phyloP scores from a whole-genome alignment of 53 echinoderm and acorn worm species.

The Hippasteria phrygiana region DNA sequence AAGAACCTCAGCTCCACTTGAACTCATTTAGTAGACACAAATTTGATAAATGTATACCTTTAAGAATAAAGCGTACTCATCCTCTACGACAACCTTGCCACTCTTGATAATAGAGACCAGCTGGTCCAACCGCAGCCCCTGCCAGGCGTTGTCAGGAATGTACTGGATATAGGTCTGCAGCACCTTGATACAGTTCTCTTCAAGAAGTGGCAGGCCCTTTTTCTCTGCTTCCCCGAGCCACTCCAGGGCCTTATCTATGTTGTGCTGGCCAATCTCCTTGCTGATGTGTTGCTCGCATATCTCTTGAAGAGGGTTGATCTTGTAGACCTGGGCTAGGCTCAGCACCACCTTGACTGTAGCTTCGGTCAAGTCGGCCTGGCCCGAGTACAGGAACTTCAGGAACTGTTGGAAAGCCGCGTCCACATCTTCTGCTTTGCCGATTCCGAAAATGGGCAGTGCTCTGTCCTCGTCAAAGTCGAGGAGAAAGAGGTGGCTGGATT shows the following conservation, averaged over 20 bases:
- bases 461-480: constrained; percentile 16
- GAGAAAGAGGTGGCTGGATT: constrained; percentile 9
- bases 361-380: constrained; percentile 24
- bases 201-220: not conserved
- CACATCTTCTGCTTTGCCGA: not conserved
- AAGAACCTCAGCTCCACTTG: too few species aligned
- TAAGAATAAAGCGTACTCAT: constrained; percentile 30
- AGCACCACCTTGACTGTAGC: constrained; percentile 15
- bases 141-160: constrained; percentile 39
- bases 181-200: constrained; percentile 49
- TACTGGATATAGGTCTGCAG: constrained; percentile 46
- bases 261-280: constrained; percentile 45
- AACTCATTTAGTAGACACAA: too few species aligned
- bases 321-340: constrained; percentile 39
- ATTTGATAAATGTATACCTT: constrained; percentile 19
- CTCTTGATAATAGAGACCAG: constrained; percentile 28
- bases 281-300: constrained; percentile 34
- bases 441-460: not conserved
- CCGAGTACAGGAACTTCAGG: constrained; percentile 42
- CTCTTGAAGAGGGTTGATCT: constrained; percentile 55
- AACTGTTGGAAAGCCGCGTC: constrained; percentile 7
- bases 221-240: constrained; percentile 45
- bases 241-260: constrained; percentile 24
- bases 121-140: constrained; percentile 34
- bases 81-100: constrained; percentile 33